Conservation (phyloP, 2,888 invertebrate genomes). For the Pachydiplax longipennis region DNA sequence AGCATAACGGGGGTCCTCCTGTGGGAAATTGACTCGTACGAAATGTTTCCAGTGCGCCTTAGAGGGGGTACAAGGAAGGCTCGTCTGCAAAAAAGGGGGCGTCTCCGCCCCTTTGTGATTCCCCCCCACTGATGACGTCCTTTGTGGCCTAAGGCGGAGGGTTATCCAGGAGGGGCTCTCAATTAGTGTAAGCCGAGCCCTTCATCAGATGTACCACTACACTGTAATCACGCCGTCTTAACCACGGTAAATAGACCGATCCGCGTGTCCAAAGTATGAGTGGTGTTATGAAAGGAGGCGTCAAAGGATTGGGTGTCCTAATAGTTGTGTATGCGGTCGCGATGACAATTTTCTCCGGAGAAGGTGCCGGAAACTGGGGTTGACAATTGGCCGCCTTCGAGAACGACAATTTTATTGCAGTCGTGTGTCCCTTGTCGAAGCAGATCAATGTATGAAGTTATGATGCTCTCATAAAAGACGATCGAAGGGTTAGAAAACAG, state of each 20-base stretch:
- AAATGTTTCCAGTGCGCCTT: not conserved
- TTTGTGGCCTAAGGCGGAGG: not conserved
- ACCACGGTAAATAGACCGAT: not conserved
- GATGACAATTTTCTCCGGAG: too few relatives aligned
- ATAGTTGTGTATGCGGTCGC: not conserved
- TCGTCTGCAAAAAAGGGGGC: not conserved
- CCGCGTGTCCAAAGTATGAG: not conserved
- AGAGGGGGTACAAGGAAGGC: not conserved
- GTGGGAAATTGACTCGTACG: not conserved
- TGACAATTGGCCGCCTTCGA: too few relatives aligned
- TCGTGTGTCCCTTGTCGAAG: too few relatives aligned
- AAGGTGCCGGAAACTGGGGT: too few relatives aligned
- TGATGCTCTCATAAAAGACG: too few relatives aligned
- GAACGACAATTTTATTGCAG: too few relatives aligned
- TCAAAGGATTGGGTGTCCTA: not conserved
- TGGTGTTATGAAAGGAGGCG: not conserved
- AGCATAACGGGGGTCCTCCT: not conserved
- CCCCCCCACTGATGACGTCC: not conserved
- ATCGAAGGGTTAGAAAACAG: too few relatives aligned
- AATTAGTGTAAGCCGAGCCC: not conserved
- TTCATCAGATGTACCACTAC: not conserved
- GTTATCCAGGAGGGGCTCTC: not conserved
- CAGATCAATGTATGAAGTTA: too few relatives aligned
- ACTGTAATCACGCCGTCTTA: not conserved
- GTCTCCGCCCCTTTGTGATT: not conserved